These are phyloP conservation scores for Hydrophis major DNA, from an alignment of 2,797 vertebrate genomes.

Conservation along the genomic window DNA sequence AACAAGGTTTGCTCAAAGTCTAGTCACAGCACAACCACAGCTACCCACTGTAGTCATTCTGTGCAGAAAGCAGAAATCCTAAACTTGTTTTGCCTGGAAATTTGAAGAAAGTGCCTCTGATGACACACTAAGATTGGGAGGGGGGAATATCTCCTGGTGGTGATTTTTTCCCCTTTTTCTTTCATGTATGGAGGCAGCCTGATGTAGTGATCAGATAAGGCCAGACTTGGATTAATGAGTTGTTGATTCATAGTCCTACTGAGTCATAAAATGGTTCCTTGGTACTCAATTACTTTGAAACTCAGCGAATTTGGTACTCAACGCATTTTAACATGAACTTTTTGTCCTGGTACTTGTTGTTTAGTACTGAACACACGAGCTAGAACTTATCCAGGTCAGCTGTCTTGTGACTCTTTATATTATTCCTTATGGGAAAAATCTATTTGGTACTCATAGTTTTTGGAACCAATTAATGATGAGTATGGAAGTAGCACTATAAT, in stretches of 20 bases:
- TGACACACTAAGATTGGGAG: not conserved
- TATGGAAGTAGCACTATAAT: not conserved
- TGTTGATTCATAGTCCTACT: not conserved
- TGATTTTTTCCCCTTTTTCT: not conserved
- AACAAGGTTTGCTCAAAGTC: not conserved
- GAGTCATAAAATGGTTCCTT: not conserved
- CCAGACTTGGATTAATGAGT: not conserved
- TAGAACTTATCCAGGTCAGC: not conserved
- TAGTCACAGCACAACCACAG: not conserved
- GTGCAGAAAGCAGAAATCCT: not conserved
- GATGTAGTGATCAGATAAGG: not conserved
- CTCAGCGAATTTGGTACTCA: not conserved
- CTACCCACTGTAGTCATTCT: too few relatives aligned
- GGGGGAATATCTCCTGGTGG: not conserved
- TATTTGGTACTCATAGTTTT: not conserved
- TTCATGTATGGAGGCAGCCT: not conserved
- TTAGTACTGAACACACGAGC: not conserved
- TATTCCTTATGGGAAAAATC: not conserved
- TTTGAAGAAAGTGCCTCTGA: not conserved
- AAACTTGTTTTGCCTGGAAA: not conserved
- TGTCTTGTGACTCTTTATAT: not conserved
- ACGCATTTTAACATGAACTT: not conserved
- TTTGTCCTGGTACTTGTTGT: not conserved
- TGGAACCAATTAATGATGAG: not conserved
- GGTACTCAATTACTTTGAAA: not conserved